phyloP scores from a whole-genome alignment of 2,113 vertebrate species.

The Sander lucioperca region DNA sequence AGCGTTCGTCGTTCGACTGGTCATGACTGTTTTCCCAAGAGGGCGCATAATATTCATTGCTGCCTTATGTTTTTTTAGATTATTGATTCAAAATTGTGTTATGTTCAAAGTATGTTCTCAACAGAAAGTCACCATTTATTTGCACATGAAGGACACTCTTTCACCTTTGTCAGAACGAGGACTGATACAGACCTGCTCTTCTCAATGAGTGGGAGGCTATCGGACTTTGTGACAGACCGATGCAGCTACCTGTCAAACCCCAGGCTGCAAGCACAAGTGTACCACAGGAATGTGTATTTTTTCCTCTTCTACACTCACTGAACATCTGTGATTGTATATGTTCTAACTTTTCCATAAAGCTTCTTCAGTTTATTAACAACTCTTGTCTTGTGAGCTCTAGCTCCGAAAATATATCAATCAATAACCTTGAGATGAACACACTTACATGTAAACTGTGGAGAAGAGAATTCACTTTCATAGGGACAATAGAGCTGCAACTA shows the following conservation, averaged over 20 bases:
- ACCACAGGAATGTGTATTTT: conserved; percentile 13
- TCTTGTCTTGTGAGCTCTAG: not conserved
- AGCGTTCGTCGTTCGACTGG: too few relatives aligned
- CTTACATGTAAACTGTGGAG: not conserved
- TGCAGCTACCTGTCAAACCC: conserved; percentile 57
- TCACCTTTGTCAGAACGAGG: conserved; percentile 15
- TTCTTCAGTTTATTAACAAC: conserved; percentile 4
- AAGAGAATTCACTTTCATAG: not conserved
- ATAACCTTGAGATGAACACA: not conserved
- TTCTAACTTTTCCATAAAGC: conserved; percentile 12
- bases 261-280: conserved; percentile 33
- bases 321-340: not conserved
- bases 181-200: not conserved
- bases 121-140: conserved; percentile 13
- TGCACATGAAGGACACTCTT: conserved; percentile 28
- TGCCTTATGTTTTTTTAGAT: conserved; percentile 4
- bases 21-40: too few relatives aligned
- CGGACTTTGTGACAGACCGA: conserved; percentile 48
- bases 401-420: not conserved
- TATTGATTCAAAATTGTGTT: not conserved
- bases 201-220: conserved; percentile 44
- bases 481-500: not conserved
- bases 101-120: not conserved
- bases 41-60: not conserved
- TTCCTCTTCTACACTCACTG: conserved; percentile 11